A percentile compares a stretch with the other conserved stretches of the same genome.
phyloP scores from a whole-genome alignment of 2,888 invertebrate genomes.

The Pecten maximus region DNA sequence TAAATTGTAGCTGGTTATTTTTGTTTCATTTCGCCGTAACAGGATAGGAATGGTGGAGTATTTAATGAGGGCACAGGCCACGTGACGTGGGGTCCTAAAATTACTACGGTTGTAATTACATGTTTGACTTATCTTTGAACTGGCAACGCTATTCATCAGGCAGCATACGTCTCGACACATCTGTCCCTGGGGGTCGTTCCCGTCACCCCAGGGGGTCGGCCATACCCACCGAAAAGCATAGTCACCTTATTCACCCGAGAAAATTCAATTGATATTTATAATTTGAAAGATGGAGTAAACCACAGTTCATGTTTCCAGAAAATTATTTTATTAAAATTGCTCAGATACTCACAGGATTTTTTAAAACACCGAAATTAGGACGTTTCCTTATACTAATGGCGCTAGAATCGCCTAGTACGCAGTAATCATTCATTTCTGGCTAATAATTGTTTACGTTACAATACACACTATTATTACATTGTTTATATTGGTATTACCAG shows the following conservation, averaged over 20 bases:
- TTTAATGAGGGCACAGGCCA: neutral
- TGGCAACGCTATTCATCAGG: neutral
- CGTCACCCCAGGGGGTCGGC: constrained; percentile 27
- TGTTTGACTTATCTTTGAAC: constrained; percentile 15
- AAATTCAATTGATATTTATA: neutral
- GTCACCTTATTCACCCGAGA: neutral
- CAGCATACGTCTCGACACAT: neutral
- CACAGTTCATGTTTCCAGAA: neutral
- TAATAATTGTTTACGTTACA: neutral
- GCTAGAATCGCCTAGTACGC: neutral
- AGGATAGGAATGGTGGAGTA: neutral
- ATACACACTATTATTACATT: neutral
- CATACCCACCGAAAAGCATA: neutral
- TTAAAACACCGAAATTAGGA: neutral
- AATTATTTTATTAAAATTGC: neutral
- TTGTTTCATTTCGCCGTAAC: constrained; percentile 22
- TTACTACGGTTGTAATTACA: constrained; percentile 20
- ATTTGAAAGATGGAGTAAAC: too few relatives aligned
- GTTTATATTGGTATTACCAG: too few relatives aligned
- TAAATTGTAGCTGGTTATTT: neutral
- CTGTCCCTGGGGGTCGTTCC: constrained; percentile 35
- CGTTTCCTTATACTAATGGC: neutral
- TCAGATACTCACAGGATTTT: neutral
- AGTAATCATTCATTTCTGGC: neutral
- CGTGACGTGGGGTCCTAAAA: constrained; percentile 3